Evolutionary conservation across 2,888 invertebrate species (phyloP).

Genomic region (Hofmannophila pseudospretella): DNA sequence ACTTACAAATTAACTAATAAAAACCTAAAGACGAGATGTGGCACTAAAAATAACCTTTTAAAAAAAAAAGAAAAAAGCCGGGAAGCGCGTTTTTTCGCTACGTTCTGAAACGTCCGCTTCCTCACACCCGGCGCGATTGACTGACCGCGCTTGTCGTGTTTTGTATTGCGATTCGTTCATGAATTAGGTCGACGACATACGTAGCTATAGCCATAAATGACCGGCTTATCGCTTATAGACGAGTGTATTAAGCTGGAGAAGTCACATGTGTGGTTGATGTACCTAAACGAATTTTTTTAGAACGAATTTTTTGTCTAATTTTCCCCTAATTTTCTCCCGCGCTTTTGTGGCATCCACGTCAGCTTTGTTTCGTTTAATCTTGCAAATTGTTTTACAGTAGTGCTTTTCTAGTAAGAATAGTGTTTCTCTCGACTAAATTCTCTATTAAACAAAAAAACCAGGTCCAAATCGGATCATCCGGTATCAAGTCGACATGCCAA

Average conservation of each 20-base stretch:
- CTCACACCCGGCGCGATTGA: constrained; percentile 10
- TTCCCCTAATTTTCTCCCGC: no score
- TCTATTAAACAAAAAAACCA: no score
- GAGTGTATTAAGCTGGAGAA: background rate
- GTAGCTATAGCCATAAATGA: background rate
- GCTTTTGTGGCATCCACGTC: no score
- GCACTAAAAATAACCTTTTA: constrained; percentile 7
- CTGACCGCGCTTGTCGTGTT: constrained; percentile 6
- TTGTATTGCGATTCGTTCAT: constrained; percentile 11
- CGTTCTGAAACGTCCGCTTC: constrained; percentile 10
- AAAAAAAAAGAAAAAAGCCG: background rate
- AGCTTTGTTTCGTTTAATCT: no score
- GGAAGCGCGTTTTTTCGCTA: constrained; percentile 1
- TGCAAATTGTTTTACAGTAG: no score
- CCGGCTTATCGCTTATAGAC: background rate
- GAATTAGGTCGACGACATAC: constrained; percentile 10
- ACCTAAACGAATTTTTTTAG: no score
- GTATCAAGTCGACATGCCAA: no score
- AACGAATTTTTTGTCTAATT: no score
- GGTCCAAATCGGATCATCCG: no score
- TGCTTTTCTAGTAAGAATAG: no score
- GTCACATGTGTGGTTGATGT: background rate
- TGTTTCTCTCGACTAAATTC: no score
- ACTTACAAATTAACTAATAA: constrained; percentile 2
- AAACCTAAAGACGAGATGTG: background rate